Conservation (phyloP, 1,140 invertebrate genomes). For the Drosophila athabasca region DNA sequence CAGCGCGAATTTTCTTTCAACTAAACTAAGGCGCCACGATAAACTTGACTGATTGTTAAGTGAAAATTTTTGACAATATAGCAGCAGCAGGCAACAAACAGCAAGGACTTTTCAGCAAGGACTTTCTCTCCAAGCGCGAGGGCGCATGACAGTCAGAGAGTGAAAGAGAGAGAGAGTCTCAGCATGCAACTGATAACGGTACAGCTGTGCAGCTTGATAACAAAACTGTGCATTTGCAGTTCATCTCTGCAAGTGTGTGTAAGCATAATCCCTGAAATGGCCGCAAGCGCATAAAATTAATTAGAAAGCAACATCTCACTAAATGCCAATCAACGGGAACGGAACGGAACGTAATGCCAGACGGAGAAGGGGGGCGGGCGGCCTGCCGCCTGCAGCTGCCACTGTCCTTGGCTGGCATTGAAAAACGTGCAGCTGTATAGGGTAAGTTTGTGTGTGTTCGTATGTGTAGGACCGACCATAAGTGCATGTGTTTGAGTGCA, state of each 20-base stretch:
- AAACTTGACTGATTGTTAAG: conserved; percentile 77
- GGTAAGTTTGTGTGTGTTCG: not conserved
- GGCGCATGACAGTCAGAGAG: conserved; percentile 51
- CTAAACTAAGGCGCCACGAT: conserved; percentile 77
- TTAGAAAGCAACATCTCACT: conserved; percentile 54
- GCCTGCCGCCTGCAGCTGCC: conserved; percentile 20
- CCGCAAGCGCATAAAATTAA: conserved; percentile 72
- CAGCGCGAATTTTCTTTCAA: conserved; percentile 41
- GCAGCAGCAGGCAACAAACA: conserved; percentile 61
- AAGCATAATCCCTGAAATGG: conserved; percentile 60
- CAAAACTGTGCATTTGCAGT: conserved; percentile 35
- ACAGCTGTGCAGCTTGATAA: conserved; percentile 74
- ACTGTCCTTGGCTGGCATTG: conserved; percentile 55
- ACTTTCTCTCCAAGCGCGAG: conserved; percentile 28
- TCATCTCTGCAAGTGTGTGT: not conserved
- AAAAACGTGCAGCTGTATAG: conserved; percentile 44
- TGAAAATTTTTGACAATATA: conserved; percentile 74
- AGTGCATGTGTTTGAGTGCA: conserved; percentile 12
- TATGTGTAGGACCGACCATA: not conserved
- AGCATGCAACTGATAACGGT: conserved; percentile 65
- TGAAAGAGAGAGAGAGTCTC: not conserved
- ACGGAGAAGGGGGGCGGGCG: not conserved
- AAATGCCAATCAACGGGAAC: conserved; percentile 50
- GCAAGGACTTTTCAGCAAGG: conserved; percentile 54
- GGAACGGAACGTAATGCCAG: not conserved